Percentiles rank a stretch among this genome's conserved stretches.
These are phyloP conservation scores for Diorhabda sublineata DNA, from an alignment of 1,140 invertebrate species.

Conservation along the genomic window DNA sequence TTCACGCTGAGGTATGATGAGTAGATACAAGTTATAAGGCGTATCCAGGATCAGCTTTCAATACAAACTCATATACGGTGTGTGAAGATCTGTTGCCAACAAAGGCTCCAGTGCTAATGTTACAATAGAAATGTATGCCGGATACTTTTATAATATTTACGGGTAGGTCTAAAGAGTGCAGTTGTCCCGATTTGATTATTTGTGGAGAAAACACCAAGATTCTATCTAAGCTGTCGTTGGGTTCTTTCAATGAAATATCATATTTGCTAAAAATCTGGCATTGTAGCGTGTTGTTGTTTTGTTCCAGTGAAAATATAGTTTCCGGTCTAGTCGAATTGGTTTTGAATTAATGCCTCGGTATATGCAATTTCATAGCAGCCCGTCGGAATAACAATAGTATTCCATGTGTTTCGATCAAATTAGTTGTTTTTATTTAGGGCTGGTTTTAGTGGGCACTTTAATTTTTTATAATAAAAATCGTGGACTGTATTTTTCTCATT, in stretches of 20 bases:
- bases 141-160: slow-evolving; percentile 26
- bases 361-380: no score
- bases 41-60: slow-evolving; percentile 23
- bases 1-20: slow-evolving; percentile 10
- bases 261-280: neutral
- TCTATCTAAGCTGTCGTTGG: neutral
- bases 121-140: slow-evolving; percentile 26
- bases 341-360: no score
- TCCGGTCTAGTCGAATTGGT: no score
- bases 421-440: no score
- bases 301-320: no score
- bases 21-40: slow-evolving; percentile 20
- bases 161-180: slow-evolving; percentile 23
- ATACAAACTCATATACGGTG: slow-evolving; percentile 25
- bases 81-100: slow-evolving; percentile 20
- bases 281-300: no score
- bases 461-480: no score
- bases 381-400: no score
- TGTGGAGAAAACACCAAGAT: slow-evolving; percentile 21
- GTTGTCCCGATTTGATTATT: slow-evolving; percentile 10
- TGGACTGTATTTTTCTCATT: no score
- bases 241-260: neutral
- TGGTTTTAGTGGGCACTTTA: no score
- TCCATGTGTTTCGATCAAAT: no score
- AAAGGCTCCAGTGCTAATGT: slow-evolving; percentile 23